Conservation (phyloP, 2,888 invertebrate species). For the Bruchidius siliquastri region DNA sequence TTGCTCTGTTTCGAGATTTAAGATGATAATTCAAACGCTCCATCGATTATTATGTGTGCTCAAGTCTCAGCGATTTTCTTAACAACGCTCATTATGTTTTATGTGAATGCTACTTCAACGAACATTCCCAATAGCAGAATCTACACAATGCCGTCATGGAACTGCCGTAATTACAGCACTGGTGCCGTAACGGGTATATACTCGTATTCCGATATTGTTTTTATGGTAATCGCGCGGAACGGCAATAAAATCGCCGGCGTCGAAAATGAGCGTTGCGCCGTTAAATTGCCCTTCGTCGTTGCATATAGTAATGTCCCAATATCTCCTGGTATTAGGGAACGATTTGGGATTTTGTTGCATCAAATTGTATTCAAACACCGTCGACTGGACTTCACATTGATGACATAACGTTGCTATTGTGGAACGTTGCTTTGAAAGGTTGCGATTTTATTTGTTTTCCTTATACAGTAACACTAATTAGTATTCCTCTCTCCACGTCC, state of each 20-base stretch:
- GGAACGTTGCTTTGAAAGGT: too few relatives aligned
- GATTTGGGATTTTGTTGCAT: neutral
- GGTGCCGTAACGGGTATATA: neutral
- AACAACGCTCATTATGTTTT: neutral
- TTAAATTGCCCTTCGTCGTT: conserved; percentile 5
- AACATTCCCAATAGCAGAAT: neutral
- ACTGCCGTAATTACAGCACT: neutral
- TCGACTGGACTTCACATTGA: neutral
- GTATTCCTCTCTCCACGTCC: too few relatives aligned
- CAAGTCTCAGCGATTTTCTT: neutral
- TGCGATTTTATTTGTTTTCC: too few relatives aligned
- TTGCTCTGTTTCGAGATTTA: too few relatives aligned
- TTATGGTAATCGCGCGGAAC: conserved; percentile 17
- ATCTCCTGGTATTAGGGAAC: neutral
- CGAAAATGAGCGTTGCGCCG: conserved; percentile 15
- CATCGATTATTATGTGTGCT: neutral
- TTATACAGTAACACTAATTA: too few relatives aligned
- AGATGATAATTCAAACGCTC: too few relatives aligned
- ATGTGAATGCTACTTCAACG: neutral
- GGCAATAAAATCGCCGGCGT: conserved; percentile 17
- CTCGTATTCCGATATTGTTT: conserved; percentile 15
- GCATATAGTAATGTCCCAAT: neutral
- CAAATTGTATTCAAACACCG: neutral
- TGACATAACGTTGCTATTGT: neutral
- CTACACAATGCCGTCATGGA: neutral